These are phyloP conservation scores for Coreius guichenoti DNA, from an alignment of 2,797 vertebrate species.

Conservation along the genomic window DNA sequence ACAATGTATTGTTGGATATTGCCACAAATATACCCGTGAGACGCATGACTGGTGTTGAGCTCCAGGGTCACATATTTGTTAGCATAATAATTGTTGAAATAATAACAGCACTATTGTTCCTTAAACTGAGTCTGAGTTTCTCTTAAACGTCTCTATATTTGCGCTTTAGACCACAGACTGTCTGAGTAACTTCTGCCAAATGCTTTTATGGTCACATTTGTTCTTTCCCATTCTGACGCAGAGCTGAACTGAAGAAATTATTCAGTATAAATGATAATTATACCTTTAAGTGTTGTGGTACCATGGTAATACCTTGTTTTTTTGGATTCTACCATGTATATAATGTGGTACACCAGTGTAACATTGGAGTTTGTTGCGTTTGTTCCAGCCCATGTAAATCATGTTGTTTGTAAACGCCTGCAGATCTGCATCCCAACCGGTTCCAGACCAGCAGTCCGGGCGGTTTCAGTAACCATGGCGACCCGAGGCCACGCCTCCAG, in stretches of 20 bases:
- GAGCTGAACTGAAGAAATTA: neutral
- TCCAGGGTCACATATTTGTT: no score
- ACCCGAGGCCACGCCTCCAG: conserved; percentile 86
- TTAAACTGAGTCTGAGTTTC: neutral
- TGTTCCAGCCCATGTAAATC: conserved; percentile 16
- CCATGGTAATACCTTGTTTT: neutral
- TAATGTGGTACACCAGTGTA: neutral
- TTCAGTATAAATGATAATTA: neutral
- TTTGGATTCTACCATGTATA: neutral
- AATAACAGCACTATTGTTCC: neutral
- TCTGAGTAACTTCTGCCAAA: conserved; percentile 16
- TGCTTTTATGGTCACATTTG: conserved; percentile 45
- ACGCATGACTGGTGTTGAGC: no score
- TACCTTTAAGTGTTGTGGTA: neutral
- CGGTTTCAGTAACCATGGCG: conserved; percentile 78
- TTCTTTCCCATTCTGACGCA: conserved; percentile 26
- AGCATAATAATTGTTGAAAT: neutral
- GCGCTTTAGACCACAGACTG: conserved; percentile 42
- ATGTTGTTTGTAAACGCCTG: neutral
- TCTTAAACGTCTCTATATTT: conserved; percentile 27
- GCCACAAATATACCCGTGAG: no score
- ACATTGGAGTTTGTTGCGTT: neutral
- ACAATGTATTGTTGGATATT: no score
- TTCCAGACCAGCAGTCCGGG: neutral
- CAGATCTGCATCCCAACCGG: neutral